Conservation (phyloP, 1,140 invertebrate species). For the Myzus persicae region DNA sequence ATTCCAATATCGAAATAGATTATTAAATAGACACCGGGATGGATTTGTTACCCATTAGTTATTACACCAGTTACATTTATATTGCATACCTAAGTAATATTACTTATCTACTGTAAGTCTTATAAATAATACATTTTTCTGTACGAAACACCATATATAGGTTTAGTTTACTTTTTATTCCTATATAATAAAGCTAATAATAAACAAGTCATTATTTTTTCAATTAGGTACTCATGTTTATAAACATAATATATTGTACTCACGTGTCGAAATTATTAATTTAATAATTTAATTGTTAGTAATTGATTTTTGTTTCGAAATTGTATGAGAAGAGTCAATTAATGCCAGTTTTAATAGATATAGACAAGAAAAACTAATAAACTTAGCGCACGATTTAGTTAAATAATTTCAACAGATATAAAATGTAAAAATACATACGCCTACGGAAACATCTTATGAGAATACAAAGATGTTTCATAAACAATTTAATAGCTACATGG, state of each 20-base stretch:
- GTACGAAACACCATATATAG: background rate
- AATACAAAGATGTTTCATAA: background rate
- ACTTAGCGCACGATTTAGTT: background rate
- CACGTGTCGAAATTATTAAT: background rate
- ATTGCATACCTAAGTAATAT: background rate
- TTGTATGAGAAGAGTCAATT: background rate
- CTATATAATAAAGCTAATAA: background rate
- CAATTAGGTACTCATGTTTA: background rate
- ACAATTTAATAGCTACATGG: background rate
- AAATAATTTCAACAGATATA: constrained; percentile 1
- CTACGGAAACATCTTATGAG: background rate
- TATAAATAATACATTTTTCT: background rate
- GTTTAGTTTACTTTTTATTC: background rate
- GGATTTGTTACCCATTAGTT: background rate
- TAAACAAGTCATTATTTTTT: background rate
- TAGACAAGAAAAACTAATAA: constrained; percentile 4
- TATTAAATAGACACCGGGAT: background rate
- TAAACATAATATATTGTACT: background rate
- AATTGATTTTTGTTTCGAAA: background rate
- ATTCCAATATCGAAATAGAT: background rate
- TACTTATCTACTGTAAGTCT: too few relatives aligned
- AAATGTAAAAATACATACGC: background rate
- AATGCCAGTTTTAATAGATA: background rate
- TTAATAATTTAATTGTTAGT: background rate
- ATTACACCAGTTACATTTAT: too few relatives aligned